Base-by-base conservation (phyloP, 2,113 vertebrate genomes). In the Daboia siamensis region DNA sequence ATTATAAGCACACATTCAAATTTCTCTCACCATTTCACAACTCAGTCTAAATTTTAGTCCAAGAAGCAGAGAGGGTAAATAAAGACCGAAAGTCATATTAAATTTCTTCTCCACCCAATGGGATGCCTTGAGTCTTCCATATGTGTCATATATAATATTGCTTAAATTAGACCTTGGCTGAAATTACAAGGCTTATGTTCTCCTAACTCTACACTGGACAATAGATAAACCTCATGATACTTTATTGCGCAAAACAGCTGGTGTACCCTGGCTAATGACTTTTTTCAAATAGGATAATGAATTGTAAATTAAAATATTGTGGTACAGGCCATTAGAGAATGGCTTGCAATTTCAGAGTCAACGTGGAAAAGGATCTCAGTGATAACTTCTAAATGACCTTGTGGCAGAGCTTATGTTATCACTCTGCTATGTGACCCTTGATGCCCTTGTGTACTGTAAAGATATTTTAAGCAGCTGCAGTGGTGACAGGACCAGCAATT, bases 401-500 rank as follows among this genome's bases (percentile, higher is more conserved):
- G 92, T 84, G 90, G 44, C 29, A 20, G 64, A 87, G 56, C 91
- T 94, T 44, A 74, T 17, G 59, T 90, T 93, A 94, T 91, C 80
- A 24, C 26, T 90, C 54, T 86, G 29, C 26, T 80, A 86, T 89
- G 64, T 55, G 21, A 89, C 90, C 86, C 80, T 91, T 92, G 61
- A 48, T 24, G 21, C 55, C 52, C 87, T 93, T 55, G 29, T 93
- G 92, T 93, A 86, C 92, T 90, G 92, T 86, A 90, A 93, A 64
- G 92, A 54, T 93, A 93, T 93, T 93, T 93, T 93, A 93, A 93
- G 92, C 87, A 89, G 84, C 46, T 88, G 88, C 89, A 57, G 10
- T 54, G 87, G 59, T 86, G 92, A 59, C 39, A 21, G 51, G 90
- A 69, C 91, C 88, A 54, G 85, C 24, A 57, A 13, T 91, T 33